Base-by-base conservation (phyloP, 1,140 invertebrate species). In the Zophobas morio region DNA sequence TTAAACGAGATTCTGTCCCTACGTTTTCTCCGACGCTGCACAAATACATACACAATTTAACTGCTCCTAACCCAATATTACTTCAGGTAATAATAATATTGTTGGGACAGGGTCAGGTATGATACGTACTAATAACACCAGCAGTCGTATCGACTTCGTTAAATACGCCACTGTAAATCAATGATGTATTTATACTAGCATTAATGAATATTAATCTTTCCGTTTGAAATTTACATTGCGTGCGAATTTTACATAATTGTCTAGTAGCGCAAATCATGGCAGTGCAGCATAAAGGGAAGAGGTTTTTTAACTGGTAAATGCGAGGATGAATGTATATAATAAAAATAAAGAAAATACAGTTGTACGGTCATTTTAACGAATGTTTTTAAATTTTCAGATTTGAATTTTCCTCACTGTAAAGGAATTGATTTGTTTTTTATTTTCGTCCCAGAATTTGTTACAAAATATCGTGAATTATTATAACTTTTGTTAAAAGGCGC, bases 121-220 rank as follows among this genome's bases (percentile, higher is more conserved):
- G 20, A 20, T 20, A 20, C 20, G 20, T 20, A 20, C 20, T 20
- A 20, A 20, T 20, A 20, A 20, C n/a, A 66, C 60, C 40, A 66
- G 42, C 60, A 42, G 60, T 42, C 53, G 37, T 66, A 66, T 66
- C 60, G 37, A 66, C 60, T 39, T 39, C 33, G 6, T 66, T 37
- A 66, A 66, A 66, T 66, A 66, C 35, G 39, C 60, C 60, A 66
- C 20, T 39, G 60, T 46, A 46, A 66, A 66, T 66, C 60, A 66
- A 46, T 66, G 60, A 66, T 20, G 20, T 20, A 20, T 66, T 66
- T 66, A 66, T 42, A 39, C 60, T 32, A n/a, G 33, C 37, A 66
- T 37, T 66, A 66, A 60, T 66, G 60, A 66, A 66, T 66, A 66
- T 66, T 66, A 66, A 66, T 66, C 60, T 39, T 2, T 40, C 60